phyloP scores from a whole-genome alignment of 2,888 invertebrate genomes.

The Hylaea fasciaria region DNA sequence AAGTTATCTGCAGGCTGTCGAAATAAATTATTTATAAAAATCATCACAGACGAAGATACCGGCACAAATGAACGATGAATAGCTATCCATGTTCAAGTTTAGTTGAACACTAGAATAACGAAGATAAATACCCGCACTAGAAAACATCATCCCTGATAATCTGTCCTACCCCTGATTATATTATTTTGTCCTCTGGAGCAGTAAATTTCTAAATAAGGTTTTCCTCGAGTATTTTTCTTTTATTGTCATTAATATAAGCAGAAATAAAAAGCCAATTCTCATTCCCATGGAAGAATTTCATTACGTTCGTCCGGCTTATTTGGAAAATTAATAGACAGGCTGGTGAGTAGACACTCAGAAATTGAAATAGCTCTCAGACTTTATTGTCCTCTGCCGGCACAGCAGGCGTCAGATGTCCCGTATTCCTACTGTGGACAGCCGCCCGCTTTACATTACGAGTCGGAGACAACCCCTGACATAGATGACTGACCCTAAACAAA shows the following conservation, averaged over 20 bases:
- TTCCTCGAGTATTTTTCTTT: slow-evolving; percentile 20
- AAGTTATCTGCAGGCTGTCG: background rate
- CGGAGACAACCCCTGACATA: slow-evolving; percentile 49
- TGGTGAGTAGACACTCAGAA: slow-evolving; percentile 24
- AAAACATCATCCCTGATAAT: no score
- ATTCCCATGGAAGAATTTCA: slow-evolving; percentile 31
- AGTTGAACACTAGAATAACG: no score
- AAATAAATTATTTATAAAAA: no score
- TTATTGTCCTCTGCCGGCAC: slow-evolving; percentile 37
- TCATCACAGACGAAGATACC: no score
- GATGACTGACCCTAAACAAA: slow-evolving; percentile 58
- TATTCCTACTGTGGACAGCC: slow-evolving; percentile 37
- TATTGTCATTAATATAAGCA: slow-evolving; percentile 28
- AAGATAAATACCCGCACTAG: no score
- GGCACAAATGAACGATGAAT: no score
- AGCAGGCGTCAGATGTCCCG: slow-evolving; percentile 48
- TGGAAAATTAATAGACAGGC: slow-evolving; percentile 33
- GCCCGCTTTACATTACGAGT: slow-evolving; percentile 54
- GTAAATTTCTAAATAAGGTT: slow-evolving; percentile 6
- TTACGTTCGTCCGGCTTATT: slow-evolving; percentile 34
- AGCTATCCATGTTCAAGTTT: no score
- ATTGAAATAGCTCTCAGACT: slow-evolving; percentile 23
- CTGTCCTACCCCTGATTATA: background rate
- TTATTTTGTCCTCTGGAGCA: no score
- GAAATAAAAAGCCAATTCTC: slow-evolving; percentile 20